Base-by-base conservation (phyloP, 2,797 vertebrate genomes). In the Bradypodion ventrale region DNA sequence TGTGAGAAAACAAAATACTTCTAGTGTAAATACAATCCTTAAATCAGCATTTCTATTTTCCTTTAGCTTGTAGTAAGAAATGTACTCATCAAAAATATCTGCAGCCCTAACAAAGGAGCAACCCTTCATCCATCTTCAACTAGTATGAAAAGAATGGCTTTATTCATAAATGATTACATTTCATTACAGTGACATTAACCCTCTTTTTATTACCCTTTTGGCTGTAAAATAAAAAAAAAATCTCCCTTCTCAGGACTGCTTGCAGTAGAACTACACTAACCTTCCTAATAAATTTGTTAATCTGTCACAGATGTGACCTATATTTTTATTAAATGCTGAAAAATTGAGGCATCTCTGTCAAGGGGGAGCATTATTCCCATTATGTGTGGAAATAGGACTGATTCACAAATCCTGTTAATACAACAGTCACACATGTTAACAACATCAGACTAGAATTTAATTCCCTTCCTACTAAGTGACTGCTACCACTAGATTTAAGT, bases 131-230 rank as follows among this genome's bases (percentile, higher is more conserved):
- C 62, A 86, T 86, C 42, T 77, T 68, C 68, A 44, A n/a, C 42
- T 62, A 68, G 56, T 49, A n/a, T 44, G 62, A 78, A 79, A 66
- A 62, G 66, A 69, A 78, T 19, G 42, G 23, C 35, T 60, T 82
- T 81, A 79, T 78, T 84, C 79, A 63, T 73, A 87, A 82, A 87
- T 66, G 63, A 82, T 84, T 75, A 70, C 63, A 75, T 60, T 87
- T 87, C 69, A 87, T 82, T 83, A 65, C 59, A 81, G 40, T 79
- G 85, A 85, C 70, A 75, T 78, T 82, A 87, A 82, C 69, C 75
- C 78, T 70, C 46, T 65, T 72, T 79, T 87, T 84, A 85, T 82
- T 87, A 72, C 49, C 83, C 76, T 85, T 78, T 46, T 29, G n/a
- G 75, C 46, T 35, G 44, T 52, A 72, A 66, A 63, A 76, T 87